phyloP scores from a whole-genome alignment of 2,888 invertebrate species.

The Ischnus inquisitorius region DNA sequence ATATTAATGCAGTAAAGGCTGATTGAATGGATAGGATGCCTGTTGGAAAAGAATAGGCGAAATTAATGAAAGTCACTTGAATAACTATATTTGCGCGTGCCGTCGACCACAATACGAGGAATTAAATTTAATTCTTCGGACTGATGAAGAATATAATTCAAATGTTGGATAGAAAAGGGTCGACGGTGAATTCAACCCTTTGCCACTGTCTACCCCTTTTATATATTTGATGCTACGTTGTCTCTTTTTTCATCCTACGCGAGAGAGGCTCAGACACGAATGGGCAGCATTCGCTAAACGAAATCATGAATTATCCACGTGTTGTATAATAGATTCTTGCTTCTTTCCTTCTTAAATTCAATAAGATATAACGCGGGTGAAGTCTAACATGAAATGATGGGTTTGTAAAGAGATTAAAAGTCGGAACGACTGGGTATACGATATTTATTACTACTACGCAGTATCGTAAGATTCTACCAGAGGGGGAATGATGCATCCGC shows the following conservation, averaged over 20 bases:
- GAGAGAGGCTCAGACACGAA: too few species aligned
- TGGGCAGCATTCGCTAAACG: conserved; percentile 15
- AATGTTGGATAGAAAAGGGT: conserved; percentile 24
- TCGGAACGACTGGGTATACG: not conserved
- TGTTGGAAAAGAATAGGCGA: conserved; percentile 31
- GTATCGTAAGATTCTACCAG: not conserved
- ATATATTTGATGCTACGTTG: conserved; percentile 6
- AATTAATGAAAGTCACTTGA: conserved; percentile 52
- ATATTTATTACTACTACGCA: not conserved
- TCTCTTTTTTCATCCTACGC: not conserved
- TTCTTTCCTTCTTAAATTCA: not conserved
- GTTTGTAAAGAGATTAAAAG: not conserved
- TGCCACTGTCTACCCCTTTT: conserved; percentile 19
- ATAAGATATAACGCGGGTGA: not conserved
- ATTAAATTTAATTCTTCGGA: conserved; percentile 42
- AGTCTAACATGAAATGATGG: not conserved
- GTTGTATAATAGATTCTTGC: not conserved
- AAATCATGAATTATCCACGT: not conserved
- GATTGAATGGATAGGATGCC: conserved; percentile 41
- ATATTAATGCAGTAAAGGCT: conserved; percentile 46
- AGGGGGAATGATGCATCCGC: not conserved
- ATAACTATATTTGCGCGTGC: conserved; percentile 44
- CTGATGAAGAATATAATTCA: conserved; percentile 28
- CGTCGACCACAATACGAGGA: conserved; percentile 42
- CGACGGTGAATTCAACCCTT: conserved; percentile 13